phyloP scores from a whole-genome alignment of 2,888 invertebrate genomes.

The Chrysina gloriosa region DNA sequence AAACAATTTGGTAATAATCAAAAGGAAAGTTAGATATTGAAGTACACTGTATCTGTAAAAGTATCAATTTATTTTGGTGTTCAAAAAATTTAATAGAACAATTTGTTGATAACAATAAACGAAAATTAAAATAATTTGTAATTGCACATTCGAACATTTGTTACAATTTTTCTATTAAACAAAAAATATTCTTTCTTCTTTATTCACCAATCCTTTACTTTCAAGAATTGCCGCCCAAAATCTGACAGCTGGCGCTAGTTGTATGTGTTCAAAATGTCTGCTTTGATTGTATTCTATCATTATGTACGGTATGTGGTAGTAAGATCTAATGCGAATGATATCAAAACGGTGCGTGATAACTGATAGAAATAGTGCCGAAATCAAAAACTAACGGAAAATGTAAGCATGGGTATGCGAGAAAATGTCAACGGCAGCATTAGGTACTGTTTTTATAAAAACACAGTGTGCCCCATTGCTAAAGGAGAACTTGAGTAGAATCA shows the following conservation, averaged over 20 bases:
- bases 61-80: no score
- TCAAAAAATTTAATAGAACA: no score
- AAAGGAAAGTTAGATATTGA: no score
- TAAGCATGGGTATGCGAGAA: conserved; percentile 50
- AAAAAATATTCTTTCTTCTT: no score
- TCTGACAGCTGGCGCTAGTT: conserved; percentile 25
- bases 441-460: conserved; percentile 61
- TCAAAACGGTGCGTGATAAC: neutral
- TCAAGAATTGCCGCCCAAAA: neutral
- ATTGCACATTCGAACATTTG: no score
- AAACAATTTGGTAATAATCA: no score
- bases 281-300: conserved; percentile 23
- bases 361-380: conserved; percentile 3
- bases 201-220: conserved; percentile 2
- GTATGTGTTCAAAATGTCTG: conserved; percentile 32
- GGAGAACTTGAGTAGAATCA: conserved; percentile 61
- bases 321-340: conserved; percentile 13
- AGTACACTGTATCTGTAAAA: no score
- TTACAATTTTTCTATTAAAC: no score
- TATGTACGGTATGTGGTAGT: conserved; percentile 21
- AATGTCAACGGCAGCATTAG: conserved; percentile 59
- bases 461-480: conserved; percentile 60
- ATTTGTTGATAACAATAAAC: no score
- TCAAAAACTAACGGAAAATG: conserved; percentile 28
- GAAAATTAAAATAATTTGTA: no score